Evolutionary conservation across 2,797 vertebrate genomes (phyloP).

Genomic region (Pygocentrus nattereri): DNA sequence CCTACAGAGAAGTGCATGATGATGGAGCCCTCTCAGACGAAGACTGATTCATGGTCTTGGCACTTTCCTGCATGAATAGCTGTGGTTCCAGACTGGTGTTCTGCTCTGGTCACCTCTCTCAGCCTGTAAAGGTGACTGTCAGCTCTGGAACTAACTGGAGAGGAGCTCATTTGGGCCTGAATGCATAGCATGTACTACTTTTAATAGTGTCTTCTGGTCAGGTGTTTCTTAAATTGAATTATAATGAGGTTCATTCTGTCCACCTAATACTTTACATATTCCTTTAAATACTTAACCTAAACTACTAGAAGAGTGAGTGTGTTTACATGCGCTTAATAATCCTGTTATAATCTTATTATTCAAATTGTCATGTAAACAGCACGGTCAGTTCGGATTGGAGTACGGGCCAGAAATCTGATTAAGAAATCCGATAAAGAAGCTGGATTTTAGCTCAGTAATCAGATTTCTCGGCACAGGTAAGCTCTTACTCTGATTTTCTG

Average conservation of each 20-base stretch:
- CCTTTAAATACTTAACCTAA: too few relatives aligned
- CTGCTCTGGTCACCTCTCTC: slow-evolving; percentile 39
- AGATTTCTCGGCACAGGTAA: too few relatives aligned
- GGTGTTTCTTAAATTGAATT: neutral
- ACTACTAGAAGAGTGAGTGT: neutral
- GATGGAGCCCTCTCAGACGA: slow-evolving; percentile 86
- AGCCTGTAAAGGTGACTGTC: slow-evolving; percentile 41
- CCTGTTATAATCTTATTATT: too few relatives aligned
- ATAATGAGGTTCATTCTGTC: neutral
- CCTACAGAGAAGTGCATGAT: slow-evolving; percentile 88
- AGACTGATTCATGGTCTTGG: slow-evolving; percentile 73
- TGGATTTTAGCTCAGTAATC: too few relatives aligned
- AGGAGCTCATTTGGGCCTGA: slow-evolving; percentile 20
- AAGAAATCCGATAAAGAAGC: too few relatives aligned
- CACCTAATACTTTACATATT: neutral
- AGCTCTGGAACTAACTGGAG: slow-evolving; percentile 28
- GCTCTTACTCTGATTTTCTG: too few relatives aligned
- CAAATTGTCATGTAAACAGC: too few relatives aligned
- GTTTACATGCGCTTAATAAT: too few relatives aligned
- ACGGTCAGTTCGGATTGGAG: too few relatives aligned
- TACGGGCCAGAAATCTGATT: too few relatives aligned
- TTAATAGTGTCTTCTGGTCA: neutral
- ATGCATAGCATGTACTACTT: slow-evolving; percentile 10
- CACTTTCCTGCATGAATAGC: slow-evolving; percentile 21
- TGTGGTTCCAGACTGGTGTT: neutral